Percentiles rank a stretch among this genome's conserved stretches.
Evolutionary conservation across 1,140 invertebrate species (phyloP).

Genomic region (Drosophila pandora): DNA sequence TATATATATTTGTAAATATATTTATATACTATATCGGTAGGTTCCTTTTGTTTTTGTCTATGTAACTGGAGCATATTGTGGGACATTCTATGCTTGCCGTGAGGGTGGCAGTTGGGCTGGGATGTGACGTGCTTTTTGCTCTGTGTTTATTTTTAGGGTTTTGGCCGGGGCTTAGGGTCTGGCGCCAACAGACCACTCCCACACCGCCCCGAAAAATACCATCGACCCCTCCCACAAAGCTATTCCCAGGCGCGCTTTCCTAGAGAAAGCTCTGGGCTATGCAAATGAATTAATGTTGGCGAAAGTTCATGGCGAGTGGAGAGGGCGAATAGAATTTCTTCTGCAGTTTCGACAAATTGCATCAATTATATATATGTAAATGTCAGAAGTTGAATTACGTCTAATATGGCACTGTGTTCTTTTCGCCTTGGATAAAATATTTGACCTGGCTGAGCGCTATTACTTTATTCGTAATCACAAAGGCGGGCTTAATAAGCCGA

Average conservation of each 20-base stretch:
- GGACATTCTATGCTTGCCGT: slow-evolving; percentile 47
- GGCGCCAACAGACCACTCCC: slow-evolving; percentile 43
- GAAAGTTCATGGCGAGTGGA: slow-evolving; percentile 16
- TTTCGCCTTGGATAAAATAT: not conserved
- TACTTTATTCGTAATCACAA: slow-evolving; percentile 21
- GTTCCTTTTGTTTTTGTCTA: slow-evolving; percentile 19
- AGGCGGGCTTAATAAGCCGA: slow-evolving; percentile 29
- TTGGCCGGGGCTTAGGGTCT: slow-evolving; percentile 40
- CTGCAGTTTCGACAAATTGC: slow-evolving; percentile 37
- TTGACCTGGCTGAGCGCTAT: not conserved
- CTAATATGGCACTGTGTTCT: not conserved
- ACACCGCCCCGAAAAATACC: slow-evolving; percentile 2
- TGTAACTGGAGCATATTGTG: slow-evolving; percentile 54
- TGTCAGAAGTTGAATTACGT: slow-evolving; percentile 11
- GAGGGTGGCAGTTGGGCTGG: slow-evolving; percentile 11
- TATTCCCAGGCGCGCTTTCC: slow-evolving; percentile 16
- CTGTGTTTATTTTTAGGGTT: slow-evolving; percentile 65
- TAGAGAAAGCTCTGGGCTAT: slow-evolving; percentile 28
- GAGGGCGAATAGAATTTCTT: not conserved
- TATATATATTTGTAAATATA: not conserved
- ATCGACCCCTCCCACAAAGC: not conserved
- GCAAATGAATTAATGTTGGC: slow-evolving; percentile 50
- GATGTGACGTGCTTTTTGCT: slow-evolving; percentile 41
- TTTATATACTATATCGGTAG: not conserved
- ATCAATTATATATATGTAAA: slow-evolving; percentile 32